A percentile compares a stretch with the other conserved stretches of the same genome.
Evolutionary conservation across 2,113 vertebrate species (phyloP).

Genomic region (Crotophaga sulcirostris): DNA sequence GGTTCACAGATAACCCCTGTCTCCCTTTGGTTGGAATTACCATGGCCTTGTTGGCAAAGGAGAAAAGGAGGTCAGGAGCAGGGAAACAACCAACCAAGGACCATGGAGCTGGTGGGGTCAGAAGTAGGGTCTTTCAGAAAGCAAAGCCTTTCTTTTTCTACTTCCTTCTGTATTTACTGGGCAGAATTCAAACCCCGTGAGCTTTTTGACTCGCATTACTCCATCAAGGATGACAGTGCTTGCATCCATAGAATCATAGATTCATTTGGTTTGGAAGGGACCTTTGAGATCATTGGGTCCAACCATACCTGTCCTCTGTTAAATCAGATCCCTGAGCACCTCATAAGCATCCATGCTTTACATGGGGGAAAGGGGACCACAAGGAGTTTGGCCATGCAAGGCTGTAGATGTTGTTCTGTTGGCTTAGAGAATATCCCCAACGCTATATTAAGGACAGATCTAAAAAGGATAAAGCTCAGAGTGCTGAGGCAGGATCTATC

Average conservation of each 20-base stretch:
- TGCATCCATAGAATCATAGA: background rate
- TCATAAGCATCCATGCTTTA: background rate
- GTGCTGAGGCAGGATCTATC: no score
- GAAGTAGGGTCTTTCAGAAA: background rate
- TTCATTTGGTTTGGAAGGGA: no score
- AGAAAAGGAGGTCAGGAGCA: background rate
- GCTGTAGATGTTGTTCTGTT: background rate
- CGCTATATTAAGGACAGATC: background rate
- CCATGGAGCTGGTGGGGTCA: background rate
- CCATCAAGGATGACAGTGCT: background rate
- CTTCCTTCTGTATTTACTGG: background rate
- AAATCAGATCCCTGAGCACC: no score
- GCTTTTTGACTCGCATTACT: background rate
- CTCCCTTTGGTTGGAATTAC: background rate
- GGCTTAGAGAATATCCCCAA: background rate
- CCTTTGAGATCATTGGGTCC: no score
- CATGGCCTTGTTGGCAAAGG: background rate
- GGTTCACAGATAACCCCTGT: background rate
- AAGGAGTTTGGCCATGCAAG: background rate
- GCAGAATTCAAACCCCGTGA: background rate
- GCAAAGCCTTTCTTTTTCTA: background rate
- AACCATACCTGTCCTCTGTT: no score
- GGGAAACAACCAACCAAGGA: background rate
- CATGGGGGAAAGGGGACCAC: background rate
- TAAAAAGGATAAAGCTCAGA: background rate